Base-by-base conservation (phyloP, 2,797 vertebrate species). In the Lutjanus argentimaculatus region DNA sequence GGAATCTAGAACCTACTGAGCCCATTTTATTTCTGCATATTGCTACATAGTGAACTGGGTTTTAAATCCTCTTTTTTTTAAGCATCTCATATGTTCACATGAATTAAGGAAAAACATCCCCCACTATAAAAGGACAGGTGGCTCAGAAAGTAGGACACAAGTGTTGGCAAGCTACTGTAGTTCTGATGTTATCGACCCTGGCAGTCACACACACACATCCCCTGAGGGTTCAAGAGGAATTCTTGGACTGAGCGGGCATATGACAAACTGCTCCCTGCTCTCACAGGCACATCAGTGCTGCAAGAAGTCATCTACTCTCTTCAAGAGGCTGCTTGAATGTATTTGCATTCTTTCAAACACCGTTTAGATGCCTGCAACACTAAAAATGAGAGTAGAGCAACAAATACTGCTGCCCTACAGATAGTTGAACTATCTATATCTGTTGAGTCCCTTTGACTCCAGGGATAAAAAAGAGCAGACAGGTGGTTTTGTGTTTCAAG, bases 91-190 rank as follows among this genome's bases (percentile, higher is more conserved):
- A 76, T 68, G 68, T 83, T 83, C 42, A 46, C 22, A 71, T 75
- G 76, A 84, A 80, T 84, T 68, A 71, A 76, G 43, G 63, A 82
- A 81, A 85, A 80, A 68, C 71, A 70, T 70, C 59, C 53, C 61
- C 45, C 63, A 53, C 69, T 22, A 62, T 67, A 75, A 84, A 82
- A 86, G 68, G 82, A 85, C 91, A 91, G 88, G 89, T 88, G 90
- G 87, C 77, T 84, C 65, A 69, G 84, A 85, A 94, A 93, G 86
- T 94, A 92, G 93, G 90, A 89, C 93, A 91, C 84, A 78, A 91
- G 89, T 63, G 81, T 79, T 92, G 92, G 88, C 79, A 52, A 76
- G 85, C 84, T 71, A 81, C 80, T 80, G 88, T 83, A 88, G 85
- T 74, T 88, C 49, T 93, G 92, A 95, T 90, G 88, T 88, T 90